These are phyloP conservation scores for Anableps anableps DNA, from an alignment of 2,797 vertebrate species.

Conservation along the genomic window DNA sequence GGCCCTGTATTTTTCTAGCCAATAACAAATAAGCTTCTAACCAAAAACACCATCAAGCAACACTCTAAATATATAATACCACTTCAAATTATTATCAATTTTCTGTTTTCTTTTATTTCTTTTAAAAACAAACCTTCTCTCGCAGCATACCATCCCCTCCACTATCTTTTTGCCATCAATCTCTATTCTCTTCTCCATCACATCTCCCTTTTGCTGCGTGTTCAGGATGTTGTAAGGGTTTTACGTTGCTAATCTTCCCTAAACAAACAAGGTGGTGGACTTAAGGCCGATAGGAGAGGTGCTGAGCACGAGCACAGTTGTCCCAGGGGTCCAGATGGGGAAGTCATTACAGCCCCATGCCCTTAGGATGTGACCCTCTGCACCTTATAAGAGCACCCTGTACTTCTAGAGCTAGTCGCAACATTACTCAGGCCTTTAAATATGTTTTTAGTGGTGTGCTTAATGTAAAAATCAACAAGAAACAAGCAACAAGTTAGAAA, in stretches of 20 bases:
- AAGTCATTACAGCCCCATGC: conserved; percentile 81
- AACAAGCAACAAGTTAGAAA: not conserved
- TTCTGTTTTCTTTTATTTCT: conserved; percentile 2
- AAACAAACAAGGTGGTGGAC: conserved; percentile 80
- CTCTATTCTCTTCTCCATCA: conserved; percentile 60
- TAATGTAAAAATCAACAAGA: not conserved
- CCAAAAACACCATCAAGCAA: conserved; percentile 5
- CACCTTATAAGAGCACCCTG: conserved; percentile 58
- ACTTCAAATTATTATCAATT: not conserved
- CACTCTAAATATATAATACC: not conserved
- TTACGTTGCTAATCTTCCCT: conserved; percentile 86
- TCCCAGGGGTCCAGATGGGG: conserved; percentile 84
- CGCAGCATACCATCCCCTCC: conserved; percentile 1
- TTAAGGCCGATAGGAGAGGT: conserved; percentile 78
- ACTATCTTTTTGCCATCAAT: conserved; percentile 52
- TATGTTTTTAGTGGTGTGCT: not conserved
- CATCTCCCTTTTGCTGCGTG: conserved; percentile 67
- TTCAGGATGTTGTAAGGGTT: conserved; percentile 84
- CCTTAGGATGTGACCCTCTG: conserved; percentile 71
- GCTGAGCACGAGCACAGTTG: conserved; percentile 79
- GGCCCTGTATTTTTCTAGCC: not conserved
- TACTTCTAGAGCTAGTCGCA: conserved; percentile 21
- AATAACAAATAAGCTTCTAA: conserved; percentile 4
- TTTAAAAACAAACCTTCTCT: not conserved
- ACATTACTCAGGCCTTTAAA: conserved; percentile 26